phyloP scores from a whole-genome alignment of 2,888 invertebrate species.

The Scaptomyza caliginosa region DNA sequence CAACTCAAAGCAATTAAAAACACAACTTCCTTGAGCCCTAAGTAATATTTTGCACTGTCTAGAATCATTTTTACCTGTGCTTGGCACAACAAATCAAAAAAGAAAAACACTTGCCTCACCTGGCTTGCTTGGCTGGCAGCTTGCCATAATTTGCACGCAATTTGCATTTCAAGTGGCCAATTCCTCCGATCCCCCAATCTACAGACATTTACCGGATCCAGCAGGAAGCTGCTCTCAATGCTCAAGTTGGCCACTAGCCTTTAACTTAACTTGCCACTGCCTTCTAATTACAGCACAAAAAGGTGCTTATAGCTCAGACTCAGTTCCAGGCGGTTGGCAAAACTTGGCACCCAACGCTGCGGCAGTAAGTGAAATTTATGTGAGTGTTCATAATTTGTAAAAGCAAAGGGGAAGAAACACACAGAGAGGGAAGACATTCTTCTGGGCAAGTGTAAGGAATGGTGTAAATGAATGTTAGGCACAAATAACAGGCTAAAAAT shows the following conservation, averaged over 20 bases:
- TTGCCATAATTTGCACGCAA: slow-evolving; percentile 85
- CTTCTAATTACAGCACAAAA: slow-evolving; percentile 74
- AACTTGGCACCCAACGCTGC: slow-evolving; percentile 53
- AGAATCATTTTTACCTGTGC: slow-evolving; percentile 25
- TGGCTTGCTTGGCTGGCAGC: slow-evolving; percentile 62
- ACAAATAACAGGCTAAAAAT: slow-evolving; percentile 50
- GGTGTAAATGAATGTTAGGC: slow-evolving; percentile 15
- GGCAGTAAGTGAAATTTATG: slow-evolving; percentile 70
- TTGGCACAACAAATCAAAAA: slow-evolving; percentile 43
- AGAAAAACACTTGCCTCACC: slow-evolving; percentile 61
- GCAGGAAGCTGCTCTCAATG: slow-evolving; percentile 22
- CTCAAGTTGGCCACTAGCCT: slow-evolving; percentile 63
- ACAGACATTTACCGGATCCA: slow-evolving; percentile 1
- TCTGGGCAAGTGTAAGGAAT: slow-evolving; percentile 1
- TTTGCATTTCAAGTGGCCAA: slow-evolving; percentile 89
- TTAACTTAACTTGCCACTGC: slow-evolving; percentile 45
- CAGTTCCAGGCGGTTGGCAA: slow-evolving; percentile 19
- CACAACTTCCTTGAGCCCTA: slow-evolving; percentile 54
- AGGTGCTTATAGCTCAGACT: slow-evolving; percentile 56
- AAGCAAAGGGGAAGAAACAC: slow-evolving; percentile 34
- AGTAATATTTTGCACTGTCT: slow-evolving; percentile 62
- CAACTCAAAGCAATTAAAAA: slow-evolving; percentile 59
- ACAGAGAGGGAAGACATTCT: slow-evolving; percentile 2
- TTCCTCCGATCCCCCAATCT: slow-evolving; percentile 23
- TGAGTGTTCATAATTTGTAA: slow-evolving; percentile 72